Evolutionary conservation across 2,888 invertebrate genomes (phyloP).

Genomic region (Timandra comae): DNA sequence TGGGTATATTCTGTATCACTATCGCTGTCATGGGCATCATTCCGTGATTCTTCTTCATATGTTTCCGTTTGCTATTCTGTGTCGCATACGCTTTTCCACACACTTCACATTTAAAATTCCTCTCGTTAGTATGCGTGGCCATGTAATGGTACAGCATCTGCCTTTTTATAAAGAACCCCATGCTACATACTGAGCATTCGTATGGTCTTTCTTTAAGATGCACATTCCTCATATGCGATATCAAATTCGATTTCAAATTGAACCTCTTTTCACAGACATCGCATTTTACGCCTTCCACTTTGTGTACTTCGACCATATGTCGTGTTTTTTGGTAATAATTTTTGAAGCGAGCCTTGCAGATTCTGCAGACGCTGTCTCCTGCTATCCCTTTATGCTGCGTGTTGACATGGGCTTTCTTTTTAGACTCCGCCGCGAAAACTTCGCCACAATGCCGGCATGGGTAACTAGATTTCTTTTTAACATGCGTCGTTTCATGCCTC

Average conservation of each 20-base stretch:
- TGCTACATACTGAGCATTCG: conserved; percentile 63
- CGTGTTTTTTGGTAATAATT: conserved; percentile 67
- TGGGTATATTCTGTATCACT: background rate
- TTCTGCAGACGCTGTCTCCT: conserved; percentile 64
- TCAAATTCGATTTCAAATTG: conserved; percentile 54
- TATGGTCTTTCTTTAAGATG: conserved; percentile 63
- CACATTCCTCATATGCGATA: conserved; percentile 59
- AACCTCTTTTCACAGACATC: conserved; percentile 67
- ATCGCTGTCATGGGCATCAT: conserved; percentile 11
- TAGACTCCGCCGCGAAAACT: conserved; percentile 56
- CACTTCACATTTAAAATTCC: conserved; percentile 77
- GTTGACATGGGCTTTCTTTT: conserved; percentile 62
- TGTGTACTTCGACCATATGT: conserved; percentile 66
- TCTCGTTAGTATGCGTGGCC: conserved; percentile 69
- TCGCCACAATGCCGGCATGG: conserved; percentile 57
- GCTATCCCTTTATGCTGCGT: conserved; percentile 64
- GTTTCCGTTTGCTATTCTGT: conserved; percentile 59
- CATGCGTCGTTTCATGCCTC: conserved; percentile 59
- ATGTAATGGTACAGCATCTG: conserved; percentile 38
- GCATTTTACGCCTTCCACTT: conserved; percentile 61
- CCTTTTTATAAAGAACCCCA: conserved; percentile 64
- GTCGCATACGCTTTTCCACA: conserved; percentile 76
- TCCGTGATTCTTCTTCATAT: conserved; percentile 66
- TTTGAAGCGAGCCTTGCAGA: conserved; percentile 64
- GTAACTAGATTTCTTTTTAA: conserved; percentile 56